Evolutionary conservation across 1,140 invertebrate genomes (phyloP).

Genomic region (Onthophagus taurus): DNA sequence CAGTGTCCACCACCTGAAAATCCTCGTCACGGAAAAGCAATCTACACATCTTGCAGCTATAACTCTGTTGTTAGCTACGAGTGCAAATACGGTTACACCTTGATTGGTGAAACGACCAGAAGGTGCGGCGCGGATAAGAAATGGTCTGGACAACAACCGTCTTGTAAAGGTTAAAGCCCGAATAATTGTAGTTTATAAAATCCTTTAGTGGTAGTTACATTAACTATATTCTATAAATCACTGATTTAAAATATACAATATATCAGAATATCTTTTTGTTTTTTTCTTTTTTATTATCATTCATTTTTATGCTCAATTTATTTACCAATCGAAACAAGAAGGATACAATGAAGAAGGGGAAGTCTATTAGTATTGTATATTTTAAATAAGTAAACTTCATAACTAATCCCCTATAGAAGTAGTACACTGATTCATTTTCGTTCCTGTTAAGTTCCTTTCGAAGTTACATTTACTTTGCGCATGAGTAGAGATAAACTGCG

Average conservation of each 20-base stretch:
- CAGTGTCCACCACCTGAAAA: slow-evolving; percentile 80
- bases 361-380: too few relatives aligned
- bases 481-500: slow-evolving; percentile 83
- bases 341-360: too few relatives aligned
- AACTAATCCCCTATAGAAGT: too few relatives aligned
- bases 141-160: slow-evolving; percentile 80
- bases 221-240: too few relatives aligned
- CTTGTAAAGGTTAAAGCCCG: slow-evolving; percentile 73
- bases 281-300: not conserved
- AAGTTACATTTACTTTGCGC: slow-evolving; percentile 14
- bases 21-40: slow-evolving; percentile 81
- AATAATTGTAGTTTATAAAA: too few relatives aligned
- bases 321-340: too few relatives aligned
- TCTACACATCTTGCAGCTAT: slow-evolving; percentile 88
- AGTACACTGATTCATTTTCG: too few relatives aligned
- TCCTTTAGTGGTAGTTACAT: too few relatives aligned
- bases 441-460: not conserved
- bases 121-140: slow-evolving; percentile 83
- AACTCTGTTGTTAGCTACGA: slow-evolving; percentile 89
- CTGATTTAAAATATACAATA: too few relatives aligned
- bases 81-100: slow-evolving; percentile 82
- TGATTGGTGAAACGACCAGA: slow-evolving; percentile 79
- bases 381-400: too few relatives aligned
- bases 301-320: too few relatives aligned
- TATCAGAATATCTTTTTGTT: too few relatives aligned